Evolutionary conservation across 1,140 invertebrate genomes (phyloP).

Genomic region (Thereuonema tuberculata): DNA sequence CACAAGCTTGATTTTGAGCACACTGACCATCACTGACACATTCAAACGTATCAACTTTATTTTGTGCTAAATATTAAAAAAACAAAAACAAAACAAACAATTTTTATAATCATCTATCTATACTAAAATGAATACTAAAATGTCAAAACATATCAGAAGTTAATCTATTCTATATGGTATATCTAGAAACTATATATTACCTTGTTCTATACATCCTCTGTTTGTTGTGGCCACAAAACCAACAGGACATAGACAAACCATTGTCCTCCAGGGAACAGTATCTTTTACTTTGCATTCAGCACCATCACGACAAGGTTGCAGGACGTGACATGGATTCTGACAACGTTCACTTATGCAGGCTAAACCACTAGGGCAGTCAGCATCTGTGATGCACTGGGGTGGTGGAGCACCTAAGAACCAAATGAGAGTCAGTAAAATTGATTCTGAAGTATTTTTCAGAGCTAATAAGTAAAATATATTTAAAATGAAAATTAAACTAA

Average conservation of each 20-base stretch:
- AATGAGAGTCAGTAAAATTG: background rate
- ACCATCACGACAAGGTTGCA: slow-evolving; percentile 61
- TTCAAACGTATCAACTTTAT: slow-evolving; percentile 28
- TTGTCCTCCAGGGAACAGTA: slow-evolving; percentile 67
- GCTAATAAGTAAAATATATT: background rate
- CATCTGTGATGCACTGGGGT: slow-evolving; percentile 24
- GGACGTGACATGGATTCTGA: slow-evolving; percentile 62
- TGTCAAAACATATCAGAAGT: background rate
- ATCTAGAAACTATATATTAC: too few relatives aligned
- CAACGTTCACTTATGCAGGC: slow-evolving; percentile 40
- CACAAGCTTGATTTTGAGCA: slow-evolving; percentile 54
- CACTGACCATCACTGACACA: slow-evolving; percentile 69
- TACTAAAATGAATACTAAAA: too few relatives aligned
- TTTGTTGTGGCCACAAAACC: slow-evolving; percentile 30
- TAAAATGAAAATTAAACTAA: slow-evolving; percentile 14
- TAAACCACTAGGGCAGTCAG: slow-evolving; percentile 25
- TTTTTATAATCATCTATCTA: too few relatives aligned
- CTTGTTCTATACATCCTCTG: slow-evolving; percentile 45
- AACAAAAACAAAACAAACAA: too few relatives aligned
- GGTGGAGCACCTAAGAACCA: slow-evolving; percentile 3
- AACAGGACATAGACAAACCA: slow-evolving; percentile 39
- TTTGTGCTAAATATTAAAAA: too few relatives aligned
- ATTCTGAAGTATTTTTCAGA: background rate
- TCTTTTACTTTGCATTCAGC: slow-evolving; percentile 68
- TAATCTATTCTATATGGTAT: too few relatives aligned